Evolutionary conservation across 92 coral and sea anemone species (phyloP).

Genomic region (Phenganax marumi): DNA sequence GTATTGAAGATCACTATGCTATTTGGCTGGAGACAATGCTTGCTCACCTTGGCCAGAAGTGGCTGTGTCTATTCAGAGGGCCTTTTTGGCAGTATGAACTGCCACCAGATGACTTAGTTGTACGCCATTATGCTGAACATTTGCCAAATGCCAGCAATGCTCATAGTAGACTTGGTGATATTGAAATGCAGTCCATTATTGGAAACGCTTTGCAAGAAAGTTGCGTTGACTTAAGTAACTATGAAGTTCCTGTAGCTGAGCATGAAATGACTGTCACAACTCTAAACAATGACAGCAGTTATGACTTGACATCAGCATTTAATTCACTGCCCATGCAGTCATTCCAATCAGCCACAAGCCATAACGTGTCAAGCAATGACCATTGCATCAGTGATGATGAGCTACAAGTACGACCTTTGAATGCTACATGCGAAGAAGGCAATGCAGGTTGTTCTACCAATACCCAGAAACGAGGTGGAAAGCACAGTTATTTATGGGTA

Average conservation of each 20-base stretch:
- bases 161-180: not conserved
- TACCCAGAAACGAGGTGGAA: not conserved
- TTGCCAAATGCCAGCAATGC: not conserved
- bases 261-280: not conserved
- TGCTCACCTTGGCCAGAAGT: conserved; percentile 63
- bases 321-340: no score
- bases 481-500: not conserved
- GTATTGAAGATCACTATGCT: conserved; percentile 57
- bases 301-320: conserved; percentile 13
- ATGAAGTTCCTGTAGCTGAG: conserved; percentile 9
- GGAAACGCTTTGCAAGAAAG: conserved; percentile 17
- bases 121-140: not conserved
- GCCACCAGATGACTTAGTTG: not conserved
- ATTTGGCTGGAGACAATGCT: conserved; percentile 58
- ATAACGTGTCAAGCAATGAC: not conserved
- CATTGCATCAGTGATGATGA: not conserved
- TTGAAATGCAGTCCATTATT: conserved; percentile 10
- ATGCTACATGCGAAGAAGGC: not conserved
- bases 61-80: conserved; percentile 47
- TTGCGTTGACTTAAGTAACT: conserved; percentile 2
- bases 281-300: not conserved
- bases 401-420: no score
- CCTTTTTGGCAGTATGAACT: conserved; percentile 60
- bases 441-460: not conserved
- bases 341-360: no score